These are phyloP conservation scores for Netelia virgata DNA, from an alignment of 2,888 invertebrate genomes.

Conservation along the genomic window DNA sequence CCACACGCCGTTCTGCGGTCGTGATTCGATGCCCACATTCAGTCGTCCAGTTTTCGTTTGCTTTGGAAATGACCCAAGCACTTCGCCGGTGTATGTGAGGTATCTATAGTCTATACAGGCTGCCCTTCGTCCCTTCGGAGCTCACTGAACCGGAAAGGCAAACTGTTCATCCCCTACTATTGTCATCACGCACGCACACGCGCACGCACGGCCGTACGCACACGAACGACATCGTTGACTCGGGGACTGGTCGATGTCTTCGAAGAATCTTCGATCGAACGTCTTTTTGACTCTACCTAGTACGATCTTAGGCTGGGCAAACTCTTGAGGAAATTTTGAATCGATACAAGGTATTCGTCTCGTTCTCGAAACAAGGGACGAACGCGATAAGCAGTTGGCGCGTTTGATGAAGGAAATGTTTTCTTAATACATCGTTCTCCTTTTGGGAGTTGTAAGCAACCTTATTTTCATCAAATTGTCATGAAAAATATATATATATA, in stretches of 20 bases:
- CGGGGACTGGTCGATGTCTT: conserved; percentile 44
- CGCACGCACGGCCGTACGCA: conserved; percentile 30
- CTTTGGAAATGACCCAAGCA: conserved; percentile 83
- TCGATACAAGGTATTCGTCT: too few relatives aligned
- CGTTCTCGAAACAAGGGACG: too few relatives aligned
- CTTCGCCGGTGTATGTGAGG: conserved; percentile 68
- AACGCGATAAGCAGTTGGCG: too few relatives aligned
- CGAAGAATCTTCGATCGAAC: conserved; percentile 26
- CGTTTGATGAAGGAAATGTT: neutral
- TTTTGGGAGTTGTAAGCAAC: neutral
- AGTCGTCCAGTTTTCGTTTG: conserved; percentile 82
- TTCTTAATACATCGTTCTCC: neutral
- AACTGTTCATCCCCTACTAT: conserved; percentile 71
- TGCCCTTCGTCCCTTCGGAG: conserved; percentile 60
- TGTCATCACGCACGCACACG: conserved; percentile 22
- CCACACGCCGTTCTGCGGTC: conserved; percentile 76
- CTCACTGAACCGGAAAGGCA: conserved; percentile 80
- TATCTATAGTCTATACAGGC: conserved; percentile 24
- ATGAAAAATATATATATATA: too few relatives aligned
- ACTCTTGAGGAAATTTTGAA: too few relatives aligned
- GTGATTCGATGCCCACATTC: conserved; percentile 82
- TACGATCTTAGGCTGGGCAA: neutral
- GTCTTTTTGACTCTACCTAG: neutral
- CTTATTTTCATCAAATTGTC: neutral
- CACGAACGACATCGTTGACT: conserved; percentile 36